Evolutionary conservation across 2,888 invertebrate genomes (phyloP), one percentile per base, ranked within the genome.

Genomic region (Dicycla oo): DNA sequence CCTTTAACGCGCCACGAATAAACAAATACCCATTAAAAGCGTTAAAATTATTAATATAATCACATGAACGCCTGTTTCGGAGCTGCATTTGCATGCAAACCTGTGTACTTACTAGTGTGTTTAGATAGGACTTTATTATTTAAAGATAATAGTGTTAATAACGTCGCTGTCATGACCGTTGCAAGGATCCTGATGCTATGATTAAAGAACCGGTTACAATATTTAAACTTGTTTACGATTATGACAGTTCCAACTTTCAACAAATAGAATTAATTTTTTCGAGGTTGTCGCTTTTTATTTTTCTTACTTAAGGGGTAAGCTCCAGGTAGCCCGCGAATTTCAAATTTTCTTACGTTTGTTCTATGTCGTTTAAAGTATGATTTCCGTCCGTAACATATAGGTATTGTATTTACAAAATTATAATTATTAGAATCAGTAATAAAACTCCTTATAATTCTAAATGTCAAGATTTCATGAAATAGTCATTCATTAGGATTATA

Each of bases 41-140:
- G 93, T 92, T 91, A 92, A 93, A 92, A 91, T 94, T 93, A 93
- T 93, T 92, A 94, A 93, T 93, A 92, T 93, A 89, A 93, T 91
- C 91, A 88, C 90, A 89, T 89, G 82, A 86, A 80, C 66, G 80
- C 65, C 66, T 66, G 77, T 79, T 72, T 88, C 87, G 86, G 75
- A 75, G 64, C 80, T 88, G 89, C 88, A 92, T 94, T 93, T 92
- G 90, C 92, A 92, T 93, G 84, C 68, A 60, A 71, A 75, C 80
- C 75, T 75, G 75, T 69, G 81, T 86, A 81, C 75, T 76, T 62
- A 73, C 71, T 54, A 54, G 45, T 81, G 84, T 92, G 92, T 93
- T 94, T 94, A 90, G 90, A 90, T 89, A 92, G 91, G 92, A 88
- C 87, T 85, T 88, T 88, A 86, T 88, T 91, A 90, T 91, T 90